Base-by-base conservation (phyloP, 2,888 invertebrate species). In the Nudaria mundana region DNA sequence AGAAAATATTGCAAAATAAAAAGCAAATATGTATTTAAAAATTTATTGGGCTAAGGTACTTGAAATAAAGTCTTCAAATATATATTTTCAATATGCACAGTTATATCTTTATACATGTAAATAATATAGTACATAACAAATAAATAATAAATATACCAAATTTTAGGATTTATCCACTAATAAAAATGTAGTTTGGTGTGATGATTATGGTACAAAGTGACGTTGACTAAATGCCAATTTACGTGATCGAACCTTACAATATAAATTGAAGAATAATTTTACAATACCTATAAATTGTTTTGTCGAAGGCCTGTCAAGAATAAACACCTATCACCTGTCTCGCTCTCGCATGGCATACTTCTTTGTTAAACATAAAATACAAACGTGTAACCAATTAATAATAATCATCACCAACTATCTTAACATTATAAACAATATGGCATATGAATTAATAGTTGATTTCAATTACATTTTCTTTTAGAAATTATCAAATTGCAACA, bases 71-170 rank as follows among this genome's bases (percentile, higher is more conserved):
- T 84, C 79, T 69, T 83, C 80, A 85, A 85, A 84, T 86, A 85
- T 85, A 86, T 84, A 84, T 77, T 82, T 84, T 86, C 79, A 81
- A 86, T 87, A 87, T 86, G 87, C 87, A 86, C 86, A 87, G 78
- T 86, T 84, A 87, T 82, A 85, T 74, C 82, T 87, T 87, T 85
- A 85, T 83, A 87, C 87, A 88, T 84, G 86, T 84, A 86, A 87
- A 84, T 83, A 85, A 87, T 87, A 87, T 83, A 81, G 85, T 84
- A 87, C 84, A 89, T 81, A 86, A 83, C 84, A 84, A 87, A 88
- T 81, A 87, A 88, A 87, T 85, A 87, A 86, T 87, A 87, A 86
- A 86, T 84, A 86, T 33, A 82, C 82, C 81, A 79, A 82, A 76
- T 79, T 81, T 73, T 76, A 63, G 77, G 81, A 81, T 81, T 81